phyloP scores from a whole-genome alignment of 2,797 vertebrate species.

The Trachops cirrhosus region DNA sequence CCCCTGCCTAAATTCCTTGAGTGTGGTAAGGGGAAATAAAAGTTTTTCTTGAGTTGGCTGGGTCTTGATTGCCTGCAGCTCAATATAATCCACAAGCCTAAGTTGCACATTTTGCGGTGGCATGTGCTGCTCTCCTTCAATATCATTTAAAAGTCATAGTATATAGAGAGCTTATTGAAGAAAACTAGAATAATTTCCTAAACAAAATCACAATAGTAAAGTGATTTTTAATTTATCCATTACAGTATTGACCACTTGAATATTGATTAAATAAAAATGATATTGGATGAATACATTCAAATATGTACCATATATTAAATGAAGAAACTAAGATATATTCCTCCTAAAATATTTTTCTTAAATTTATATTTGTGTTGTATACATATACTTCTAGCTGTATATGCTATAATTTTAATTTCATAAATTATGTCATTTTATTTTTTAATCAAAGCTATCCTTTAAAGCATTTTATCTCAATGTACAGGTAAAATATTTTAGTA shows the following conservation, averaged over 20 bases:
- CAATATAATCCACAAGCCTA: background rate
- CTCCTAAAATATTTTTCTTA: background rate
- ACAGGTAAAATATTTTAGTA: background rate
- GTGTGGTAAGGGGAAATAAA: background rate
- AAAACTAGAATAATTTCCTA: background rate
- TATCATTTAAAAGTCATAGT: background rate
- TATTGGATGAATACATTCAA: background rate
- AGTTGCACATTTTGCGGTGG: background rate
- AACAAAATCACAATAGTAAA: background rate
- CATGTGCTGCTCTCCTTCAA: background rate
- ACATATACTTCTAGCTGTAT: background rate
- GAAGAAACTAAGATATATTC: background rate
- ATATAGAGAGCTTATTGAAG: background rate
- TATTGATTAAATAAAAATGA: background rate
- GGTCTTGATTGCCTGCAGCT: background rate
- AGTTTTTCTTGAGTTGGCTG: background rate
- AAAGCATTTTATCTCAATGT: background rate
- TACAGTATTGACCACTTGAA: background rate
- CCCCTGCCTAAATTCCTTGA: background rate
- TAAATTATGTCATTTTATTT: background rate
- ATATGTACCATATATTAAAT: background rate
- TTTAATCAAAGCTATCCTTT: background rate
- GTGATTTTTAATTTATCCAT: background rate
- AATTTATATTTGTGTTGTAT: background rate
- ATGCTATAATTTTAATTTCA: background rate